Evolutionary conservation across 2,113 vertebrate genomes (phyloP).

Genomic region (Dasyurus viverrinus): DNA sequence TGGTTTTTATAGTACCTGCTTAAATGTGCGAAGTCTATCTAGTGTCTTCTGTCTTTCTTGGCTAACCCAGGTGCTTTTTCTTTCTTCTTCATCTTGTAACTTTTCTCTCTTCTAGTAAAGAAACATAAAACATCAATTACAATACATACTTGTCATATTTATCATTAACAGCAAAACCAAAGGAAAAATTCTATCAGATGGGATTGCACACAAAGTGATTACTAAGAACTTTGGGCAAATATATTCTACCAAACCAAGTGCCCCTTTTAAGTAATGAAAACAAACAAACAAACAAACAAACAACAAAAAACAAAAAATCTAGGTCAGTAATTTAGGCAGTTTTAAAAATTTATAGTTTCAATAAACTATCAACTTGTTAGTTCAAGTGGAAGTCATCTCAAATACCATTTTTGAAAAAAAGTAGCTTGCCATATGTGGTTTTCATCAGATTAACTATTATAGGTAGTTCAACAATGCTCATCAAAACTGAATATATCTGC

Average conservation of each 20-base stretch:
- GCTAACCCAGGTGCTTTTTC: slow-evolving; percentile 90
- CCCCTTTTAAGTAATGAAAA: neutral
- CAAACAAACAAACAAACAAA: no score
- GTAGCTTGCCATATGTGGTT: neutral
- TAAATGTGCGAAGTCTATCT: slow-evolving; percentile 95
- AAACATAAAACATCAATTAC: slow-evolving; percentile 38
- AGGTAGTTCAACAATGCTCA: neutral
- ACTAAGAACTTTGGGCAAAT: neutral
- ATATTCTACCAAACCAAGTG: neutral
- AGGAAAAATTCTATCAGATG: neutral
- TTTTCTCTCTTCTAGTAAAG: slow-evolving; percentile 85
- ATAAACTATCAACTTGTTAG: neutral
- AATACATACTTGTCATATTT: neutral
- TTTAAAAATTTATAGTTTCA: neutral
- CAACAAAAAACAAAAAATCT: neutral
- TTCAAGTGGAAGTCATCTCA: neutral
- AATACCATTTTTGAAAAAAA: neutral
- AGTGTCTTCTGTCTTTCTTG: slow-evolving; percentile 95
- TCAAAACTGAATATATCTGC: neutral
- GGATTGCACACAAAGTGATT: neutral
- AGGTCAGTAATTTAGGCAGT: neutral
- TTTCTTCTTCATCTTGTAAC: slow-evolving; percentile 91
- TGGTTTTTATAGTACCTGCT: slow-evolving; percentile 87
- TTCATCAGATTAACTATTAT: neutral
- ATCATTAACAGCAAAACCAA: neutral